Percentiles rank a stretch among this genome's conserved stretches.
Evolutionary conservation across 2,888 invertebrate genomes (phyloP).

Genomic region (Graphium colonna): DNA sequence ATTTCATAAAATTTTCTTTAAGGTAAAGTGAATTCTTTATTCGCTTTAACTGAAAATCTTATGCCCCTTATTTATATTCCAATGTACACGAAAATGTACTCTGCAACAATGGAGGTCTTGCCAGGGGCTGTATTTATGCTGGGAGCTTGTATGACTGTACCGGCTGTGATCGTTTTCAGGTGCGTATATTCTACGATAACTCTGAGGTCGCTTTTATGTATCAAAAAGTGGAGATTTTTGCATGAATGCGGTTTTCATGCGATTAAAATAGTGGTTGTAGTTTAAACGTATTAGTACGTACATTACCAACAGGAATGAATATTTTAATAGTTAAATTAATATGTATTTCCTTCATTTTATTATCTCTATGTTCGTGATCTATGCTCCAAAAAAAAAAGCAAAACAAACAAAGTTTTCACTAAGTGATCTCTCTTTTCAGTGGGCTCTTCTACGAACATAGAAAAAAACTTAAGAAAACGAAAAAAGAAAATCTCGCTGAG

Average conservation of each 20-base stretch:
- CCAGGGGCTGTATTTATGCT: conserved; percentile 84
- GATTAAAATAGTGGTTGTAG: too few species aligned
- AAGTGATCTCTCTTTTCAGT: conserved; percentile 38
- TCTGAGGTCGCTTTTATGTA: too few species aligned
- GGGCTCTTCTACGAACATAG: conserved; percentile 48
- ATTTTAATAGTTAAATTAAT: too few species aligned
- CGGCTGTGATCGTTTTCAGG: conserved; percentile 82
- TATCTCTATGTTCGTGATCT: too few species aligned
- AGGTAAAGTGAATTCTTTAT: conserved; percentile 85
- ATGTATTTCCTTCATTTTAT: too few species aligned
- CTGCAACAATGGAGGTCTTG: conserved; percentile 81
- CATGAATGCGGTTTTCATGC: too few species aligned
- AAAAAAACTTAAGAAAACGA: conserved; percentile 29
- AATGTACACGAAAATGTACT: conserved; percentile 83
- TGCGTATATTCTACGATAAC: conserved; percentile 49
- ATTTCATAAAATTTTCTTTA: conserved; percentile 26
- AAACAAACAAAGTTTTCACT: background rate
- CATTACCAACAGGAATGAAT: too few species aligned
- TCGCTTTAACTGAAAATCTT: conserved; percentile 82
- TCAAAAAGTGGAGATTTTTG: too few species aligned
- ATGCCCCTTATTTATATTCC: conserved; percentile 85
- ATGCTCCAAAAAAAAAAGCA: too few species aligned
- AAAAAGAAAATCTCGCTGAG: conserved; percentile 19
- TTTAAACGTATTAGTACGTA: too few species aligned
- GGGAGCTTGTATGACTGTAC: conserved; percentile 81